Evolutionary conservation across 2,797 vertebrate species (phyloP).

Genomic region (Sylvilagus floridanus): DNA sequence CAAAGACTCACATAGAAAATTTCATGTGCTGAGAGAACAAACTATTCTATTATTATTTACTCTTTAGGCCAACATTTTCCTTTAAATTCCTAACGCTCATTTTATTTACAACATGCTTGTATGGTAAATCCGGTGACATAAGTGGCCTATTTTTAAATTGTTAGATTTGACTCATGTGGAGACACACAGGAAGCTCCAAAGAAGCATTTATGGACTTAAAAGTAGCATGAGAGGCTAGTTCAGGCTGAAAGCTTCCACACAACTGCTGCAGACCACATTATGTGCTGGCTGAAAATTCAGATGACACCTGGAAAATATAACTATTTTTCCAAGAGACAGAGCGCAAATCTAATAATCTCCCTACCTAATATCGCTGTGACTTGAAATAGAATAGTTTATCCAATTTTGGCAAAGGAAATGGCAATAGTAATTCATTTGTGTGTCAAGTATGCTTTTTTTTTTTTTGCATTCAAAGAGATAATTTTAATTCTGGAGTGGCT

Average conservation of each 20-base stretch:
- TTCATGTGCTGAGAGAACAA: neutral
- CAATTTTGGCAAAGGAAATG: constrained; percentile 55
- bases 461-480: constrained; percentile 8
- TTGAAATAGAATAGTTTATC: constrained; percentile 67
- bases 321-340: constrained; percentile 51
- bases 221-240: neutral
- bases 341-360: constrained; percentile 54
- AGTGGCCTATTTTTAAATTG: neutral
- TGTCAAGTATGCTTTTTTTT: neutral
- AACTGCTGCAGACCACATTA: constrained; percentile 3
- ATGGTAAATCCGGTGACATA: neutral
- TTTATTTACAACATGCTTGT: neutral
- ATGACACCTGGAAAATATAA: constrained; percentile 75
- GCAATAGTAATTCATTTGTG: neutral
- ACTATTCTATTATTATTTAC: neutral
- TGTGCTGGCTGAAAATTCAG: constrained; percentile 59
- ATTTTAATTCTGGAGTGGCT: constrained; percentile 16
- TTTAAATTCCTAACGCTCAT: neutral
- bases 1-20: neutral
- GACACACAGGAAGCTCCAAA: neutral
- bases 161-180: neutral
- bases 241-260: neutral
- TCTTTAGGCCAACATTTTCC: neutral
- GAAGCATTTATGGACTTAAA: neutral
- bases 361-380: constrained; percentile 51